A percentile compares a stretch with the other conserved stretches of the same genome.
These are phyloP conservation scores for Volucella bombylans DNA, from an alignment of 2,888 invertebrate genomes.

Conservation along the genomic window DNA sequence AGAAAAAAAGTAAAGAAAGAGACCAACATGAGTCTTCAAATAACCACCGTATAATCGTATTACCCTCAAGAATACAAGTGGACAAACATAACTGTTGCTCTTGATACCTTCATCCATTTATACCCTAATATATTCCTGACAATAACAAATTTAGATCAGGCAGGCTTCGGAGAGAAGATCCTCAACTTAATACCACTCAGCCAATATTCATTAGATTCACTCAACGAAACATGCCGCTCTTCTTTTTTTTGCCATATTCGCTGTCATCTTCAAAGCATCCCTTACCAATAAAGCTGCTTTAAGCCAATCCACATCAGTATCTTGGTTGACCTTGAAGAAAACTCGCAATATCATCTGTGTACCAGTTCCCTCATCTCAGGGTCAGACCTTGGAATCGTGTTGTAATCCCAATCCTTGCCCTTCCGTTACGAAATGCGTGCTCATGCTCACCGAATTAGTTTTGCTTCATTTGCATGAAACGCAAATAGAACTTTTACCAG, in stretches of 20 bases:
- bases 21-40: slow-evolving; percentile 5
- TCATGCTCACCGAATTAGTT: slow-evolving; percentile 51
- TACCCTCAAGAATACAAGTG: slow-evolving; percentile 23
- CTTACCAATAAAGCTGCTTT: slow-evolving; percentile 42
- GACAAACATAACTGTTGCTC: slow-evolving; percentile 32
- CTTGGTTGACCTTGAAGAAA: slow-evolving; percentile 21
- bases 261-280: slow-evolving; percentile 31
- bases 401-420: slow-evolving; percentile 10
- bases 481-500: slow-evolving; percentile 35
- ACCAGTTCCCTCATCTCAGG: neutral
- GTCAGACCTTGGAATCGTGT: slow-evolving; percentile 11
- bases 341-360: neutral
- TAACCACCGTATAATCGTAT: slow-evolving; percentile 30
- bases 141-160: slow-evolving; percentile 35
- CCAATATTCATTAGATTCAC: slow-evolving; percentile 47
- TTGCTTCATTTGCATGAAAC: slow-evolving; percentile 56
- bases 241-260: slow-evolving; percentile 18
- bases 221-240: slow-evolving; percentile 20
- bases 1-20: too few species aligned
- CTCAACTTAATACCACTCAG: slow-evolving; percentile 31
- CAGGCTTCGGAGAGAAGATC: slow-evolving; percentile 4
- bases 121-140: slow-evolving; percentile 20
- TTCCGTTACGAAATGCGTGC: slow-evolving; percentile 25
- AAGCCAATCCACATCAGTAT: slow-evolving; percentile 36
- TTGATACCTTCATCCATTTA: slow-evolving; percentile 34